Conservation (phyloP, 1,140 invertebrate species). For the Danaus plexippus region DNA sequence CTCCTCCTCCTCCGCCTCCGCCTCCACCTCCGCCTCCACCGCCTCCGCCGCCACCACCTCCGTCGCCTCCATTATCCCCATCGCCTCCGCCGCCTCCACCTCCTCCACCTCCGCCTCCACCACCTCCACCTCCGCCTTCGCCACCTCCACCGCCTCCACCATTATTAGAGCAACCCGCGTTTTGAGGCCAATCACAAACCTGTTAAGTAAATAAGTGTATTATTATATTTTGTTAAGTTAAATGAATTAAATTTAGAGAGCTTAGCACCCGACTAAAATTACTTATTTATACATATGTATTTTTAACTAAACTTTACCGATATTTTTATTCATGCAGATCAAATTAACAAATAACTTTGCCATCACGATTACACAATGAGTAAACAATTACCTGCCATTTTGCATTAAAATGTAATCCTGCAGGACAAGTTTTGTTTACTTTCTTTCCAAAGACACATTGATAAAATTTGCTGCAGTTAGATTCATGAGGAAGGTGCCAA, state of each 20-base stretch:
- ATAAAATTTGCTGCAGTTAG: slow-evolving; percentile 64
- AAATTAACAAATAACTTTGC: neutral
- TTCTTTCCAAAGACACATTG: slow-evolving; percentile 30
- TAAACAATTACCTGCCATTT: slow-evolving; percentile 22
- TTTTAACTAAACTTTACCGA: neutral
- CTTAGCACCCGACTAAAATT: too few relatives aligned
- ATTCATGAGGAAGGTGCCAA: slow-evolving; percentile 57
- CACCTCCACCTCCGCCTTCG: slow-evolving; percentile 10
- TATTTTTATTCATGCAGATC: neutral
- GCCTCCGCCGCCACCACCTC: slow-evolving; percentile 3
- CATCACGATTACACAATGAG: neutral
- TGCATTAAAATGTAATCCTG: slow-evolving; percentile 27
- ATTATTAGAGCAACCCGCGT: neutral
- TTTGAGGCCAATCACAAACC: slow-evolving; percentile 24
- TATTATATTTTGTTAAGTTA: neutral
- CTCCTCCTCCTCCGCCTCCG: too few relatives aligned
- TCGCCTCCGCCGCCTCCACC: slow-evolving; percentile 9
- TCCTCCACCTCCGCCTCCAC: slow-evolving; percentile 10
- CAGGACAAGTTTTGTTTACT: slow-evolving; percentile 23
- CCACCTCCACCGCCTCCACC: slow-evolving; percentile 1
- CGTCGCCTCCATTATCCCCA: slow-evolving; percentile 7
- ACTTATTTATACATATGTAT: neutral
- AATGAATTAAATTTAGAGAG: too few relatives aligned
- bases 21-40: too few relatives aligned
- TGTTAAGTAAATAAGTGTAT: slow-evolving; percentile 6